phyloP scores from a whole-genome alignment of 2,797 vertebrate genomes.

The Aphelocoma californica region DNA sequence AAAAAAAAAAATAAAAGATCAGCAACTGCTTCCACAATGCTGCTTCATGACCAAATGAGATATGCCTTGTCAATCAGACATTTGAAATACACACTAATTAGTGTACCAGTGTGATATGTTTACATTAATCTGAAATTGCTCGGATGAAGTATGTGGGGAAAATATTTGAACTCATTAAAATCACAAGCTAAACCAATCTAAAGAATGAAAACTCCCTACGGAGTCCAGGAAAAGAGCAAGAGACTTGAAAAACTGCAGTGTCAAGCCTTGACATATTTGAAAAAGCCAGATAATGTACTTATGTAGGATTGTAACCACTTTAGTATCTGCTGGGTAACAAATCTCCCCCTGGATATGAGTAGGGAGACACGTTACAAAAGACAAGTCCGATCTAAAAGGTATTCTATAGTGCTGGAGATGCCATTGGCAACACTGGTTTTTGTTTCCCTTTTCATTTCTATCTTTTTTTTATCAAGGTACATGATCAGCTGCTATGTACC shows the following conservation, averaged over 20 bases:
- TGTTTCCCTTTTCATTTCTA: neutral
- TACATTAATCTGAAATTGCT: conserved; percentile 12
- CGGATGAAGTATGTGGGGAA: neutral
- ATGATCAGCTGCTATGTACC: accelerated
- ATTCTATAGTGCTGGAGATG: neutral
- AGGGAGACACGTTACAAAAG: neutral
- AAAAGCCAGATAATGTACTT: neutral
- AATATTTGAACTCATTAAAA: conserved; percentile 24
- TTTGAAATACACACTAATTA: neutral
- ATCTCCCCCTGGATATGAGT: neutral
- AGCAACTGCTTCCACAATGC: neutral
- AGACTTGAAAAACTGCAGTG: neutral
- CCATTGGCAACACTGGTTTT: neutral
- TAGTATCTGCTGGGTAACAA: neutral
- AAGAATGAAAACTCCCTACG: conserved; percentile 26
- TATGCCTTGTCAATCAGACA: neutral
- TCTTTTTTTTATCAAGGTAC: neutral
- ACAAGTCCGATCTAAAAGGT: neutral
- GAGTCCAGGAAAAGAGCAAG: neutral
- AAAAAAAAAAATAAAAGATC: neutral
- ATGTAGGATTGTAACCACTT: neutral
- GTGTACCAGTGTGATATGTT: neutral
- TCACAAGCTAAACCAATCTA: conserved; percentile 1
- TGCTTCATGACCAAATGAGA: neutral
- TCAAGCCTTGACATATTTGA: neutral